Percentiles rank a stretch among this genome's conserved stretches.
Conservation (phyloP, 2,888 invertebrate species). For the Pristionchus entomophagus region DNA sequence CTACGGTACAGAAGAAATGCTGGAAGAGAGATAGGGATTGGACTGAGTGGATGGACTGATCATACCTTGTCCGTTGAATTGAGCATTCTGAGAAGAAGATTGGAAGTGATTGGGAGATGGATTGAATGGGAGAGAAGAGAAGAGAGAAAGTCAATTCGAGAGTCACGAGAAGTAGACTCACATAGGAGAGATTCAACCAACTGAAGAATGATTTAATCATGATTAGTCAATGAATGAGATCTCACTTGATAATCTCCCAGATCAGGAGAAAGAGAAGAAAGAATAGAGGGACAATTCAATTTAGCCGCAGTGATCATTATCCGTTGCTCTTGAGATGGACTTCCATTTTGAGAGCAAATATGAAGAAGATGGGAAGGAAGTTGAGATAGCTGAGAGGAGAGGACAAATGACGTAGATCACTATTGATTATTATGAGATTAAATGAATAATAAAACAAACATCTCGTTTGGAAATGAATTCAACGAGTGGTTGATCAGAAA, state of each 20-base stretch:
- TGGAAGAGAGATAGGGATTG: constrained; percentile 39
- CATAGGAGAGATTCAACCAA: constrained; percentile 51
- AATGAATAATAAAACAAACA: background rate
- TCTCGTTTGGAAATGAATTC: constrained; percentile 18
- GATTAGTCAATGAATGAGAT: background rate
- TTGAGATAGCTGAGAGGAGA: constrained; percentile 50
- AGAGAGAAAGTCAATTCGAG: constrained; percentile 55
- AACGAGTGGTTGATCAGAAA: constrained; percentile 21
- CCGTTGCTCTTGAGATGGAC: constrained; percentile 23
- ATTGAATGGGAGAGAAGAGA: constrained; percentile 52
- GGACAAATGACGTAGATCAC: background rate
- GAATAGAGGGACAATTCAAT: constrained; percentile 40
- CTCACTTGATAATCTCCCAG: constrained; percentile 4
- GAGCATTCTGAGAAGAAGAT: constrained; percentile 67
- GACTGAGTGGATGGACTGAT: background rate
- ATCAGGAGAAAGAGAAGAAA: constrained; percentile 43
- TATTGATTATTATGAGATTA: background rate
- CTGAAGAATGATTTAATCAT: constrained; percentile 50
- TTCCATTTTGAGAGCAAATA: constrained; percentile 6
- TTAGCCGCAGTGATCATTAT: constrained; percentile 35
- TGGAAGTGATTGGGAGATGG: constrained; percentile 53
- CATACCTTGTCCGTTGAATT: constrained; percentile 61
- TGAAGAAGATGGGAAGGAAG: constrained; percentile 49
- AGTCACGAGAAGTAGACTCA: constrained; percentile 51
- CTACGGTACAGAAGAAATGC: constrained; percentile 72